Conservation (phyloP, 2,113 vertebrate species). For the Microtus richardsoni region DNA sequence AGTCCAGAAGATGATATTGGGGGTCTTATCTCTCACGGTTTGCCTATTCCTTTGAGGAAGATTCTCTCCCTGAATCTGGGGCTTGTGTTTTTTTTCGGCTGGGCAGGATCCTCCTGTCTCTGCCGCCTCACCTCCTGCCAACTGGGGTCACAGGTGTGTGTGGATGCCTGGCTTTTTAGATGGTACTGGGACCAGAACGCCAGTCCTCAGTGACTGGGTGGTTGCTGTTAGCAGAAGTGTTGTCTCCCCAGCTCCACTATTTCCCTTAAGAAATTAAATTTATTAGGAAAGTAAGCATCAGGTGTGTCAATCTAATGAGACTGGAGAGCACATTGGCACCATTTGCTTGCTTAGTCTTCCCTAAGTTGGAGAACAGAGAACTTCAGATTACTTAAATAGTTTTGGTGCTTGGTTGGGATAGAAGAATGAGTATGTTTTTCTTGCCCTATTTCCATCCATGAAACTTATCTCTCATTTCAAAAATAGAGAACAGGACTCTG, state of each 20-base stretch:
- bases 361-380: neutral
- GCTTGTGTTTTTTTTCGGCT: no score
- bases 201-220: neutral
- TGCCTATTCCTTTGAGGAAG: neutral
- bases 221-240: neutral
- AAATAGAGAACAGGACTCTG: neutral
- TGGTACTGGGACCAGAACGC: no score
- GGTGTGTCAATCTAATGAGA: neutral
- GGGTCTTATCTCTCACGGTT: neutral
- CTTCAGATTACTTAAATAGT: neutral
- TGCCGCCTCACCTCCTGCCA: neutral
- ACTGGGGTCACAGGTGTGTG: neutral
- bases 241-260: neutral
- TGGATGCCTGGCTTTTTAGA: neutral
- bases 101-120: neutral
- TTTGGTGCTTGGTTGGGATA: neutral
- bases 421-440: neutral
- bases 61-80: neutral
- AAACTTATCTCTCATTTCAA: neutral
- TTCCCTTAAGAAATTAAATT: neutral
- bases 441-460: neutral
- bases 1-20: neutral
- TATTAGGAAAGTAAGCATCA: neutral
- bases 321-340: neutral
- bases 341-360: neutral